Conservation (phyloP, 2,113 vertebrate genomes). For the Gobius niger region DNA sequence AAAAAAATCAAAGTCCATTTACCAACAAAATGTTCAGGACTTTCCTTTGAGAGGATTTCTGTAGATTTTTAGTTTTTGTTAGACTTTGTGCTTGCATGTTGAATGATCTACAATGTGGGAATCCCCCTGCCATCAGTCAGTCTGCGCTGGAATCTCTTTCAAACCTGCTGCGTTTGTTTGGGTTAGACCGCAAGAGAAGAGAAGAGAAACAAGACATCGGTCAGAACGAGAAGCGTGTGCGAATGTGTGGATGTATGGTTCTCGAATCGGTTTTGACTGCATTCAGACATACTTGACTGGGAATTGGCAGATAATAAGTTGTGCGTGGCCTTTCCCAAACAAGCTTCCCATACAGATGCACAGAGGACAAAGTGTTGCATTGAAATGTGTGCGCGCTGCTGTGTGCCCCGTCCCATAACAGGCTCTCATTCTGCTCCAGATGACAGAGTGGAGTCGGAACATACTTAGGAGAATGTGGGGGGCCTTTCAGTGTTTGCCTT, state of each 20-base stretch:
- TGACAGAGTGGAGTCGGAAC: conserved; percentile 41
- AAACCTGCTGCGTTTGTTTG: conserved; percentile 55
- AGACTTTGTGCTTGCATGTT: conserved; percentile 11
- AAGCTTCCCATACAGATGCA: conserved; percentile 41
- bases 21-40: conserved; percentile 36
- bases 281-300: conserved; percentile 12
- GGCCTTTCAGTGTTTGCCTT: conserved; percentile 59
- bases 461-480: conserved; percentile 59
- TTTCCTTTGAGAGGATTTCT: conserved; percentile 29
- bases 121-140: conserved; percentile 60
- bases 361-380: conserved; percentile 63
- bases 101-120: conserved; percentile 54
- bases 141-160: conserved; percentile 53
- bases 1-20: conserved; percentile 27
- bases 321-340: conserved; percentile 27
- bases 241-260: neutral
- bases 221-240: conserved; percentile 9
- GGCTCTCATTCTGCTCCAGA: conserved; percentile 44
- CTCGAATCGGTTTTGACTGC: neutral
- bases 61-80: conserved; percentile 16
- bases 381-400: conserved; percentile 48
- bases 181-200: conserved; percentile 48
- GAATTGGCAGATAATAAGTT: conserved; percentile 43
- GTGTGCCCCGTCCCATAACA: conserved; percentile 51
- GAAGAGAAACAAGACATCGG: conserved; percentile 16